Evolutionary conservation across 2,888 invertebrate genomes (phyloP).

Genomic region (Drosophila fulvimacula): DNA sequence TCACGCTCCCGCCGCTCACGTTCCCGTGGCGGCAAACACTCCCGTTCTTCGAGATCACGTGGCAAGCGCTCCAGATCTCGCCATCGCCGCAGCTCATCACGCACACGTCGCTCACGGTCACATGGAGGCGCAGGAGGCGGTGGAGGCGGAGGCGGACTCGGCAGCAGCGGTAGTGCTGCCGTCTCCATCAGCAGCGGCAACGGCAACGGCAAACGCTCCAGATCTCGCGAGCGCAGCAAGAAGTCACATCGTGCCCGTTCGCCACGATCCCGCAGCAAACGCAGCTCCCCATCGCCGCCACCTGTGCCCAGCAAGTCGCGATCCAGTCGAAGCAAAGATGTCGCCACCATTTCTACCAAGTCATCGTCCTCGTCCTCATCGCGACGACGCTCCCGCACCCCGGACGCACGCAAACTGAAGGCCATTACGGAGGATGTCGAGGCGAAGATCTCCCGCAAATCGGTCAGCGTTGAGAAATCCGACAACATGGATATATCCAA

Average conservation of each 20-base stretch:
- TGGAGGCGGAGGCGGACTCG: slow-evolving; percentile 18
- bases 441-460: slow-evolving; percentile 84
- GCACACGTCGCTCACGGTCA: slow-evolving; percentile 71
- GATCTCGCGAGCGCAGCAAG: slow-evolving; percentile 87
- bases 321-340: slow-evolving; percentile 83
- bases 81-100: slow-evolving; percentile 82
- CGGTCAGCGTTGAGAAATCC: slow-evolving; percentile 86
- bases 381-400: slow-evolving; percentile 82
- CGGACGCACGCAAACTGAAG: slow-evolving; percentile 83
- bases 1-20: slow-evolving; percentile 83
- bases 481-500: slow-evolving; percentile 93
- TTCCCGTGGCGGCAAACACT: slow-evolving; percentile 83
- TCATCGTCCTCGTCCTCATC: slow-evolving; percentile 76
- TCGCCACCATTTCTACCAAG: slow-evolving; percentile 52
- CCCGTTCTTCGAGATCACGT: slow-evolving; percentile 85
- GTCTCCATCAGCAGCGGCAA: slow-evolving; percentile 54
- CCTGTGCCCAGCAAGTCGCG: slow-evolving; percentile 65
- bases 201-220: slow-evolving; percentile 83
- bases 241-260: slow-evolving; percentile 86
- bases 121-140: slow-evolving; percentile 51
- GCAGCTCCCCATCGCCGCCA: slow-evolving; percentile 84
- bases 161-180: slow-evolving; percentile 3
- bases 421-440: slow-evolving; percentile 81
- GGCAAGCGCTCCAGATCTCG: slow-evolving; percentile 86
- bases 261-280: slow-evolving; percentile 84